phyloP scores from a whole-genome alignment of 2,888 invertebrate genomes.

The Aleiodes testaceus region DNA sequence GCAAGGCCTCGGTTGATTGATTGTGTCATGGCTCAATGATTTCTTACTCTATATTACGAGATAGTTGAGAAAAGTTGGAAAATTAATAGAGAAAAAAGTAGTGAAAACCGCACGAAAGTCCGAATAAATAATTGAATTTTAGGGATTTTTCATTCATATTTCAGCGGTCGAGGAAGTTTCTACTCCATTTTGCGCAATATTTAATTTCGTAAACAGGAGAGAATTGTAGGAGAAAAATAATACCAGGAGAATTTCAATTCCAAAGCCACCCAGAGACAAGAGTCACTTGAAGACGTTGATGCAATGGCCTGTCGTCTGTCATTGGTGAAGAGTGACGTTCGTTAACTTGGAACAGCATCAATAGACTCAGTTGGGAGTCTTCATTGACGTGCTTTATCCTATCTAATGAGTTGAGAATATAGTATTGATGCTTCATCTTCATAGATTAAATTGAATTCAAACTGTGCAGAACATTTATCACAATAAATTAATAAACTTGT shows the following conservation, averaged over 20 bases:
- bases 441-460: slow-evolving; percentile 1
- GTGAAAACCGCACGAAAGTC: too few relatives aligned
- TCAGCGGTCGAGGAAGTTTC: neutral
- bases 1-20: slow-evolving; percentile 8
- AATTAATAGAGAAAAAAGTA: neutral
- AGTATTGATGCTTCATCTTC: neutral
- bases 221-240: neutral
- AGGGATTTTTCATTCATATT: neutral
- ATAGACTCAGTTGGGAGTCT: neutral
- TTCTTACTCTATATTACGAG: neutral
- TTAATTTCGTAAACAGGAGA: neutral
- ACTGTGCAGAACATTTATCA: slow-evolving; percentile 17
- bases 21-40: slow-evolving; percentile 16
- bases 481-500: too few relatives aligned
- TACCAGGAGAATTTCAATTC: neutral
- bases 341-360: neutral
- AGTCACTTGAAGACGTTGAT: slow-evolving; percentile 13
- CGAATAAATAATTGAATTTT: too few relatives aligned
- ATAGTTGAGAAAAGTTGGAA: neutral
- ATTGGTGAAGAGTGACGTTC: slow-evolving; percentile 10
- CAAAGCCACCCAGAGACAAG: neutral
- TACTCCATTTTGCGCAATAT: slow-evolving; percentile 11
- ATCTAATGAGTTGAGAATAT: neutral
- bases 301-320: slow-evolving; percentile 7
- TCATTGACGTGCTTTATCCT: neutral